Evolutionary conservation across 2,888 invertebrate genomes (phyloP).

Genomic region (Sinohyriopsis cumingii): DNA sequence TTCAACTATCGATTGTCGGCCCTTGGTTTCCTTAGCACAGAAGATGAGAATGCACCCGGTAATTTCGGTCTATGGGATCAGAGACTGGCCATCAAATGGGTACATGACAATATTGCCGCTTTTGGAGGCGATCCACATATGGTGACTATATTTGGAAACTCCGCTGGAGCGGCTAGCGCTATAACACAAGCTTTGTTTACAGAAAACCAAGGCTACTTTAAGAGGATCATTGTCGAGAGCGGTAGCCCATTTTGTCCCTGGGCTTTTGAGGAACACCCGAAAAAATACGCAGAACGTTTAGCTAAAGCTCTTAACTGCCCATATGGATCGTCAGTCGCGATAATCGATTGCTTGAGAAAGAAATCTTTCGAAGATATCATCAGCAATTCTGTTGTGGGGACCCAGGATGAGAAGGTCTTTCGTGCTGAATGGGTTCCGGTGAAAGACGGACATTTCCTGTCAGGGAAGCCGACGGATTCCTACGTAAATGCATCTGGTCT

Average conservation of each 20-base stretch:
- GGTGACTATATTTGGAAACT: slow-evolving; percentile 96
- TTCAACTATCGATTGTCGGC: slow-evolving; percentile 50
- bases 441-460: slow-evolving; percentile 91
- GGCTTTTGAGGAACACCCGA: slow-evolving; percentile 87
- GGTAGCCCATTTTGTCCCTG: slow-evolving; percentile 93
- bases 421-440: slow-evolving; percentile 79
- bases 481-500: slow-evolving; percentile 19
- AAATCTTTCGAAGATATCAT: slow-evolving; percentile 28
- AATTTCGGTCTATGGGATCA: slow-evolving; percentile 91
- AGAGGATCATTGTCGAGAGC: slow-evolving; percentile 91
- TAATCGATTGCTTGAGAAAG: slow-evolving; percentile 83
- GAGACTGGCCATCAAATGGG: slow-evolving; percentile 83
- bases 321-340: slow-evolving; percentile 76
- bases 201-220: slow-evolving; percentile 83
- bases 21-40: slow-evolving; percentile 53
- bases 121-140: slow-evolving; percentile 86
- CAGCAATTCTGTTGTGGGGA: slow-evolving; percentile 32
- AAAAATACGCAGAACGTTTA: slow-evolving; percentile 84
- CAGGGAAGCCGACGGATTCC: slow-evolving; percentile 75
- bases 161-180: slow-evolving; percentile 93
- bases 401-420: slow-evolving; percentile 54
- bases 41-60: slow-evolving; percentile 43
- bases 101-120: slow-evolving; percentile 59
- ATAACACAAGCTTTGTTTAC: slow-evolving; percentile 85
- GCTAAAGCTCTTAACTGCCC: slow-evolving; percentile 89